Percentiles rank a stretch among this genome's conserved stretches.
Evolutionary conservation across 2,888 invertebrate species (phyloP).

Genomic region (Parnassius smintheus): DNA sequence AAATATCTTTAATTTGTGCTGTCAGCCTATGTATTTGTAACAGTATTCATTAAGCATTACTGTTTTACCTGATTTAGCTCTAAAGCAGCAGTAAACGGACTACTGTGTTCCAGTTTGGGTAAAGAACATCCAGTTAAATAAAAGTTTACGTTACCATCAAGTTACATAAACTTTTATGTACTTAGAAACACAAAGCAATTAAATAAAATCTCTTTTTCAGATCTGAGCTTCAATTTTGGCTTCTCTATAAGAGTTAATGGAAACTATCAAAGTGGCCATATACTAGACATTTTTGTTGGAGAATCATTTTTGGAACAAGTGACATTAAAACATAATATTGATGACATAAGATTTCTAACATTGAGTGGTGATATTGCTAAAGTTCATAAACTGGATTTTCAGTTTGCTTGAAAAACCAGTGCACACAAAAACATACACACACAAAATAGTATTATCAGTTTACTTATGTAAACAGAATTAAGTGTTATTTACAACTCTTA

Average conservation of each 20-base stretch:
- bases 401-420: conserved; percentile 38
- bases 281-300: conserved; percentile 38
- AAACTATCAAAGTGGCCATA: conserved; percentile 20
- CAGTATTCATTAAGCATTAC: too few relatives aligned
- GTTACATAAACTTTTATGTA: too few relatives aligned
- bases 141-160: too few relatives aligned
- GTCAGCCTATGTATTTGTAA: too few relatives aligned
- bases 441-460: not conserved
- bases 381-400: conserved; percentile 45
- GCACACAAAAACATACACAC: not conserved
- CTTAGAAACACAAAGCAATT: too few relatives aligned
- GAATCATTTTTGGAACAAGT: conserved; percentile 38
- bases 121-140: too few relatives aligned
- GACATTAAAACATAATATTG: conserved; percentile 44
- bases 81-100: too few relatives aligned
- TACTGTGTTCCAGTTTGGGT: too few relatives aligned
- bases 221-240: conserved; percentile 36
- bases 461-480: too few relatives aligned
- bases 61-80: too few relatives aligned
- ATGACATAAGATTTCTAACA: conserved; percentile 50
- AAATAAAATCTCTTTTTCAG: conserved; percentile 37
- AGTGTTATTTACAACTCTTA: too few relatives aligned
- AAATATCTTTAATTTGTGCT: too few relatives aligned
- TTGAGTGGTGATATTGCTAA: conserved; percentile 51
- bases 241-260: conserved; percentile 20